Base-by-base conservation (phyloP, 2,797 vertebrate genomes). In the Microctenopoma steveboyesi region DNA sequence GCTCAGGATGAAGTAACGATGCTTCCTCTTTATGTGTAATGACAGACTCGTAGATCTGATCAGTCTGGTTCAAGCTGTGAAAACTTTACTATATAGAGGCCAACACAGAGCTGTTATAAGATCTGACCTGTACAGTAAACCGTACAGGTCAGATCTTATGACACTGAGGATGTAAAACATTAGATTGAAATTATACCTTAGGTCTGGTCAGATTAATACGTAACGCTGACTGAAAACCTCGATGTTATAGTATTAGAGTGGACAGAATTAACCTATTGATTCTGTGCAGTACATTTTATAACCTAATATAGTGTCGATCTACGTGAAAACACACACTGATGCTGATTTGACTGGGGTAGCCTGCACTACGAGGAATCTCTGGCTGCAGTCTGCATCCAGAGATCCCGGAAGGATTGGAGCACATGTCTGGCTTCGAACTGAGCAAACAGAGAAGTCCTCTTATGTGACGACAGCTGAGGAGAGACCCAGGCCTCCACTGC, bases 401-500 rank as follows among this genome's bases (percentile, higher is more conserved):
- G 59, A 69, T 47, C 75, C 66, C 69, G 22, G 64, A 85, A 39
- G 63, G 72, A 74, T 73, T 69, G 2, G 35, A 74, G 58, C 83
- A 86, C 73, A 74, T 88, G 68, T 79, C 64, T 11, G 33, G 49
- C 61, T 49, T 76, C 55, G 72, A 72, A 87, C 81, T 83, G 63
- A 82, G 73, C 55, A 74, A 72, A 87, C 81, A 84, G 63, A 82
- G 73, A 66, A 57, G 68, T 56, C 75, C 58, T 77, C 76, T 42
- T 88, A 50, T 83, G 78, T 77, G 79, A 57, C 11, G 67, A 91
- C 92, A 93, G 92, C 92, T 93, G 92, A 89, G 69, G 53, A 69
- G 70, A 75, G 58, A 79, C 64, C 28, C 59, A 69, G 67, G 61
- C 43, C 56, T 51, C 74, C 57, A 9, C 74, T 78, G 85, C 76